These are phyloP conservation scores for Brachionus plicatilis DNA, from an alignment of 1,140 invertebrate species.

Conservation along the genomic window DNA sequence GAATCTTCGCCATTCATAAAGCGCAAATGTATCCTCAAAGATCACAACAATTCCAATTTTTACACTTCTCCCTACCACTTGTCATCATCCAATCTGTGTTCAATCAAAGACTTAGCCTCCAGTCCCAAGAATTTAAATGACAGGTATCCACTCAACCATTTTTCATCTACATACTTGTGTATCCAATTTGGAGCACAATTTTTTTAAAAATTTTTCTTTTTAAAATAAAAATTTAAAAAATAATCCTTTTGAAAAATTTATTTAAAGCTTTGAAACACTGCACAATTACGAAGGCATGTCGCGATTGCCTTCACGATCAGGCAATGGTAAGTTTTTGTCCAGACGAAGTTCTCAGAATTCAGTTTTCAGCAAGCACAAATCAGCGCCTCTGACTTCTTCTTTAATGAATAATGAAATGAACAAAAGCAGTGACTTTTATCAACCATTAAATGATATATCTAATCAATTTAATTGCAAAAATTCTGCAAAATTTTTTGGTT, in stretches of 20 bases:
- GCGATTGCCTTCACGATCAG: background rate
- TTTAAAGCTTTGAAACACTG: slow-evolving; percentile 9
- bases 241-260: background rate
- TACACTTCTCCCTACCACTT: background rate
- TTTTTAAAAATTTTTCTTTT: background rate
- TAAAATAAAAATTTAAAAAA: background rate
- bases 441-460: slow-evolving; percentile 30
- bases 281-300: background rate
- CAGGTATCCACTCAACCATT: background rate
- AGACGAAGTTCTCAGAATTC: background rate
- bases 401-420: background rate
- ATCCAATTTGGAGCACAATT: too few species aligned
- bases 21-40: background rate
- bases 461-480: slow-evolving; percentile 32
- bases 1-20: background rate
- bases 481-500: background rate
- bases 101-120: background rate
- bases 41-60: slow-evolving; percentile 12
- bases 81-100: slow-evolving; percentile 2
- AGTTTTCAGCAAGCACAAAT: background rate
- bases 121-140: slow-evolving; percentile 30
- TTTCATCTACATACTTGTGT: too few species aligned
- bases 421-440: background rate
- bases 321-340: background rate
- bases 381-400: background rate